Evolutionary conservation across 2,113 vertebrate species (phyloP), one percentile per base, ranked within the genome.

Genomic region (Tupaia chinensis): DNA sequence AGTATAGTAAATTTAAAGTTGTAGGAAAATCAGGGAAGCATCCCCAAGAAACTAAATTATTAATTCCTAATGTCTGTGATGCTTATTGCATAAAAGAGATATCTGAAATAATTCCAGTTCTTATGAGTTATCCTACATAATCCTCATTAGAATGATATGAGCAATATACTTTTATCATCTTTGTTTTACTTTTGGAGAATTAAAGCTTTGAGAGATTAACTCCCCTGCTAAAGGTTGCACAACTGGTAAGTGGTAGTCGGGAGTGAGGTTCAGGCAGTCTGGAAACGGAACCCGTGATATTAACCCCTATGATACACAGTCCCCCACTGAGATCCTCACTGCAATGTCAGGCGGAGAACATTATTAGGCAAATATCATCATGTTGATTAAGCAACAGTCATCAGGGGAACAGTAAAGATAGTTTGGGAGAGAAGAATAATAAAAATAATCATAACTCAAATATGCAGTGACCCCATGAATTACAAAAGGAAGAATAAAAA

Each of bases 401-500:
- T 78, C 61, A 87, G 72, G 13, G 13, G 34, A 91, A 85, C 25
- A 86, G 20, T 78, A 85, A 93, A 80, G 25, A 84, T 25, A 73
- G 60, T 80, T 93, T 17, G 91, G 61, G 32, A 58, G 53, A 61
- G 58, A 89, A 89, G 23, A 78, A 88, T 73, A 81, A 87, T 74
- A 81, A 69, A 68, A 82, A 88, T 68, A 88, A 91, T 86, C 91
- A 68, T 86, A 85, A 85, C 58, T 86, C 16, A 93, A 89, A 86
- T 77, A 82, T 79, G 7, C 58, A 92, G 53, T 84, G 13, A 66
- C 54, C 29, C 82, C 11, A 63, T 69, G 54, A 68, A 91, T 56
- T 77, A 84, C 20, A 32, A 94, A 81, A 87, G 53, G n/a, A 23
- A 73, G 23, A 73, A 19, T 25, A 44, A 32, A 25, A 32, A 73